Evolutionary conservation across 2,113 vertebrate genomes (phyloP).

Genomic region (Sterna hirundo): DNA sequence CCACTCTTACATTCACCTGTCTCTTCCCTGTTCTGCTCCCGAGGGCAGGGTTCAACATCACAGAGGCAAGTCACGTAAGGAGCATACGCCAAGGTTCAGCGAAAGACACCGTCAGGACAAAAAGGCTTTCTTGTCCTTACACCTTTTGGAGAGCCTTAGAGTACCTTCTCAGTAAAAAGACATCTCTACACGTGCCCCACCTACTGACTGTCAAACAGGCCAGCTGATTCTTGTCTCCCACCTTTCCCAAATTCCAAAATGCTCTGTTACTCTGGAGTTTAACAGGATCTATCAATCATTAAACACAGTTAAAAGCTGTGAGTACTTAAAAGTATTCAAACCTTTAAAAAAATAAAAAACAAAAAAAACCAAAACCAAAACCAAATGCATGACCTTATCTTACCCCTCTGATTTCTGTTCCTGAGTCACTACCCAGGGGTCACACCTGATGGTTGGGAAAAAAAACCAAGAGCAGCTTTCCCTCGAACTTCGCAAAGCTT

Average conservation of each 20-base stretch:
- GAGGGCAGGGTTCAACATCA: neutral
- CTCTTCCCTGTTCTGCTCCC: neutral
- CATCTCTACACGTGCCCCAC: neutral
- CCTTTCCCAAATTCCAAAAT: neutral
- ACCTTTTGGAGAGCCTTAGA: neutral
- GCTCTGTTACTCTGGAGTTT: neutral
- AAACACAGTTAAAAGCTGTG: neutral
- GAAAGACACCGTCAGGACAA: neutral
- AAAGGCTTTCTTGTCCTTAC: neutral
- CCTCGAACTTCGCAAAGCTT: neutral
- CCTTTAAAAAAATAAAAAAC: neutral
- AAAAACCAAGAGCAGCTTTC: neutral
- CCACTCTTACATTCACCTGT: neutral
- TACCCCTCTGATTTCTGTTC: neutral
- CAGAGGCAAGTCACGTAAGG: neutral
- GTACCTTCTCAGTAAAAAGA: neutral
- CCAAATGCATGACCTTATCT: neutral
- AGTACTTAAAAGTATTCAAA: neutral
- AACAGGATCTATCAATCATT: neutral
- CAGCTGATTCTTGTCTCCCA: neutral
- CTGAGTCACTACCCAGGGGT: neutral
- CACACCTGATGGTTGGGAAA: neutral
- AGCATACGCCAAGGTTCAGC: neutral
- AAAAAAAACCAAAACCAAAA: neutral
- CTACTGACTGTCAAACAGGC: neutral